phyloP scores from a whole-genome alignment of 2,113 vertebrate genomes.

The Apodemus sylvaticus region DNA sequence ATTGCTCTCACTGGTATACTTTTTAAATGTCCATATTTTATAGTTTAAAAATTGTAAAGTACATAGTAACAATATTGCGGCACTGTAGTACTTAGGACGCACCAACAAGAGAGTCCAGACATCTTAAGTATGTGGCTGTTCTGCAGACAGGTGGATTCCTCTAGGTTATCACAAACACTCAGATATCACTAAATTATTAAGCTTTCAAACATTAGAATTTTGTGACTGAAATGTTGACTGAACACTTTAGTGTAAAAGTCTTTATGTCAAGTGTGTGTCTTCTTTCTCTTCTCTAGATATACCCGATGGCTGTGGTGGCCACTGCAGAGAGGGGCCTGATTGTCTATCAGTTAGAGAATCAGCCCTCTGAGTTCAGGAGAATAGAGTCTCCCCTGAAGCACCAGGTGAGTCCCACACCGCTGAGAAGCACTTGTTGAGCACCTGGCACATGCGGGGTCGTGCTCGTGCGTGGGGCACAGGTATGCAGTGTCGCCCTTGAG shows the following conservation, averaged over 20 bases:
- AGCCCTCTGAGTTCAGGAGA: constrained; percentile 97
- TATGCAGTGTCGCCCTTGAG: not conserved
- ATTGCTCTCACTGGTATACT: not conserved
- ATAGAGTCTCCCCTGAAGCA: constrained; percentile 99
- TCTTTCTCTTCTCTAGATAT: constrained; percentile 86
- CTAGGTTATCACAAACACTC: not conserved
- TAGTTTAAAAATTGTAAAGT: not conserved
- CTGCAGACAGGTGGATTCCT: not conserved
- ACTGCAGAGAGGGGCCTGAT: constrained; percentile 97
- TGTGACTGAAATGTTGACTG: not conserved
- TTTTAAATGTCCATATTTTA: not conserved
- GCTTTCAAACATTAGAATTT: not conserved
- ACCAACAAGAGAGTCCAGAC: not conserved
- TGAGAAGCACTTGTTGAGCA: accelerated
- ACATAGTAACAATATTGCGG: too few species aligned
- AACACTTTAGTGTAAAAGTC: not conserved
- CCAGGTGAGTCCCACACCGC: constrained; percentile 87
- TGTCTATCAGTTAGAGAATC: constrained; percentile 98
- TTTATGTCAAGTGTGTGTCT: not conserved
- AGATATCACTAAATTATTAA: not conserved
- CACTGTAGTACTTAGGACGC: not conserved
- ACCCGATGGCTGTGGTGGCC: constrained; percentile 98
- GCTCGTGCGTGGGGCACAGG: accelerated
- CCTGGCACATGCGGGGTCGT: accelerated
- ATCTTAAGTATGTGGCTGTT: not conserved